Conservation (phyloP, 1,140 invertebrate species). For the Cotesia glomerata region DNA sequence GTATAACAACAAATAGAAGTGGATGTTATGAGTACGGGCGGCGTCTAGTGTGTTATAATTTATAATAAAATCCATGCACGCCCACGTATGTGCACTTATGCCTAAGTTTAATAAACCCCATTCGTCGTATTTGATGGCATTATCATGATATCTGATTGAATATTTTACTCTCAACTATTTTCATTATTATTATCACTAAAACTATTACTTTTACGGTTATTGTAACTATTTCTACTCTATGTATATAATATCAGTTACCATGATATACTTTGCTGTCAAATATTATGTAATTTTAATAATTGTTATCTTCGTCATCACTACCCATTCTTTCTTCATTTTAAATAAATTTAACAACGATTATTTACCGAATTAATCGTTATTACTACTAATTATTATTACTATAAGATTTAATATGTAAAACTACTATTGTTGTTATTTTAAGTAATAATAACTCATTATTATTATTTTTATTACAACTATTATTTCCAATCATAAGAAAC, state of each 20-base stretch:
- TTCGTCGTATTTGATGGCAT: not conserved
- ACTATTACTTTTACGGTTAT: not conserved
- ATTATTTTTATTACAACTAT: slow-evolving; percentile 52
- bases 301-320: slow-evolving; percentile 15
- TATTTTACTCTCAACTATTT: too few species aligned
- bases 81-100: slow-evolving; percentile 24
- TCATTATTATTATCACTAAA: too few species aligned
- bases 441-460: slow-evolving; percentile 34
- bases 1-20: not conserved
- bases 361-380: slow-evolving; percentile 36
- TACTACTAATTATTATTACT: slow-evolving; percentile 11
- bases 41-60: not conserved
- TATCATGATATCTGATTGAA: slow-evolving; percentile 4
- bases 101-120: slow-evolving; percentile 39
- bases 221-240: not conserved
- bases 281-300: slow-evolving; percentile 5
- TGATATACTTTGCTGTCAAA: not conserved
- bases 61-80: not conserved
- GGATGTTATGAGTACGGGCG: too few species aligned
- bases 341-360: not conserved
- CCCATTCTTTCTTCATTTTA: slow-evolving; percentile 16
- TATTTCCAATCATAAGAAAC: slow-evolving; percentile 47
- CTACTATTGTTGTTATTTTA: slow-evolving; percentile 43
- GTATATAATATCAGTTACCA: not conserved
- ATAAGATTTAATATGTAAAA: slow-evolving; percentile 19